phyloP scores from a whole-genome alignment of 2,797 vertebrate genomes.

The Phrynocephalus vlangalii region DNA sequence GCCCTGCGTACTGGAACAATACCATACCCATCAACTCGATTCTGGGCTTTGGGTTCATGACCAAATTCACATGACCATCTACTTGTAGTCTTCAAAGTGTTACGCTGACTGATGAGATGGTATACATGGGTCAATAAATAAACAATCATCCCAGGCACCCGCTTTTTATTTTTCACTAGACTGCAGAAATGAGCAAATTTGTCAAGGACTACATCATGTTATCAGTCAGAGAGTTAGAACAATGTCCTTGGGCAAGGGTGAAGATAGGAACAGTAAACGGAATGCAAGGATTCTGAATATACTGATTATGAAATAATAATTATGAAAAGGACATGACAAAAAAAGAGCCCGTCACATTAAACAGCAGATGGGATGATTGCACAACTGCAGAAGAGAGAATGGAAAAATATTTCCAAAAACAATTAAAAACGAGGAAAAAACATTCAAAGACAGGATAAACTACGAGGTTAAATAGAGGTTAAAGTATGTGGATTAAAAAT shows the following conservation, averaged over 20 bases:
- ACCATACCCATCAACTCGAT: neutral
- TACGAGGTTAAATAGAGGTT: neutral
- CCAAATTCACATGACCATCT: neutral
- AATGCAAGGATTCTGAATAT: conserved; percentile 18
- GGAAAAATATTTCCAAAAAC: neutral
- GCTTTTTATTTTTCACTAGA: neutral
- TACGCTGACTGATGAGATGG: too few species aligned
- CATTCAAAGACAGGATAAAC: neutral
- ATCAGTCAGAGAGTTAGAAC: conserved; percentile 3
- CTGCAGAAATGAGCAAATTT: neutral
- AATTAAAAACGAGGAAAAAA: neutral
- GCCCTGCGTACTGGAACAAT: too few species aligned
- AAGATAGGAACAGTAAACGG: conserved; percentile 16
- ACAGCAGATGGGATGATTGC: neutral
- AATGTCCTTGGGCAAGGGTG: conserved; percentile 10
- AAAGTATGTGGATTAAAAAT: neutral
- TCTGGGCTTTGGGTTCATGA: neutral
- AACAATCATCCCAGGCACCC: neutral
- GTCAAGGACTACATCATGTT: conserved; percentile 4
- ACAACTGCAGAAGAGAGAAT: neutral
- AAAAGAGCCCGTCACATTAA: neutral
- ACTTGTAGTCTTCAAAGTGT: neutral
- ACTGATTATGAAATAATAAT: conserved; percentile 11
- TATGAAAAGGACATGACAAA: conserved; percentile 12
- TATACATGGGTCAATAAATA: neutral